Conservation (phyloP, 2,113 vertebrate genomes). For the Cyprinus carpio region DNA sequence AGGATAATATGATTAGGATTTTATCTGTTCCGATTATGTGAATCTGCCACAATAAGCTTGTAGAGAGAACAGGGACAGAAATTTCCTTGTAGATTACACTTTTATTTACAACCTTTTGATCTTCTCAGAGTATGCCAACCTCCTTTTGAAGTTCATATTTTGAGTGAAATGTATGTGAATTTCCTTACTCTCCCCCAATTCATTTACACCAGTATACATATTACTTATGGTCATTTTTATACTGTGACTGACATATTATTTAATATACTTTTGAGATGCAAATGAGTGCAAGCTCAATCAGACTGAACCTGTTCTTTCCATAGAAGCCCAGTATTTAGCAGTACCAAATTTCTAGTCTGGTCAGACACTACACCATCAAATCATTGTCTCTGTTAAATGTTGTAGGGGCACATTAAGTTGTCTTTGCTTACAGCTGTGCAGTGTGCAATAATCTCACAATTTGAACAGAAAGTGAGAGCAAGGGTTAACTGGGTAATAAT, state of each 20-base stretch:
- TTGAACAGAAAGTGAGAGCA: neutral
- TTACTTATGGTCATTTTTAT: neutral
- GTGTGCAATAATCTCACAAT: neutral
- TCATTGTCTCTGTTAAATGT: neutral
- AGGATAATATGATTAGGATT: neutral
- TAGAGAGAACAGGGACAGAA: neutral
- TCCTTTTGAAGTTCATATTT: neutral
- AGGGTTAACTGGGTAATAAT: neutral
- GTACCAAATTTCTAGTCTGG: neutral
- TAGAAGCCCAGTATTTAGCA: neutral
- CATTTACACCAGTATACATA: no score
- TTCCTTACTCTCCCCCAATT: neutral
- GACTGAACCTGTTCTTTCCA: neutral
- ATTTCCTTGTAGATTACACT: neutral
- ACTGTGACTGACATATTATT: neutral
- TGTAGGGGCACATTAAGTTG: neutral
- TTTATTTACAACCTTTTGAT: neutral
- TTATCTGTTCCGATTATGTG: neutral
- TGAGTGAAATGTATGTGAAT: no score
- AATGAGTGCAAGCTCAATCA: neutral
- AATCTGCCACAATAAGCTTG: neutral
- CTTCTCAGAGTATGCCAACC: neutral
- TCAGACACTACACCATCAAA: conserved; percentile 3
- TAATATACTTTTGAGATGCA: no score
- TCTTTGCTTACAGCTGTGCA: no score